Conservation (phyloP, 23 tunicate species). For the Clavelina lepadiformis region DNA sequence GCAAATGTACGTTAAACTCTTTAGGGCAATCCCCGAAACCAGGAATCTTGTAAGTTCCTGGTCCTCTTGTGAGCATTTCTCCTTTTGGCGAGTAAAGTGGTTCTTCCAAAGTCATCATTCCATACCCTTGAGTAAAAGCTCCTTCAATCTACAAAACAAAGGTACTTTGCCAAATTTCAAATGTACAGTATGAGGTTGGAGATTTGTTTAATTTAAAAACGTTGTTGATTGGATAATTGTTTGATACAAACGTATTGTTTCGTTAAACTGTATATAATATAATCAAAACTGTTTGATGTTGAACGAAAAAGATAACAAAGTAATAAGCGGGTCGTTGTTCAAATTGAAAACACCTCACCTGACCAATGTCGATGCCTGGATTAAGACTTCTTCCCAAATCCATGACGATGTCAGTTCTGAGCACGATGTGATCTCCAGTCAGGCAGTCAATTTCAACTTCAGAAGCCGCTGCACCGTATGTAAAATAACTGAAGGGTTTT, state of each 20-base stretch:
- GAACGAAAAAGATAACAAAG: no score
- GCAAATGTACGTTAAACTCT: constrained; percentile 74
- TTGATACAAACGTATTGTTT: no score
- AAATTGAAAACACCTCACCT: no score
- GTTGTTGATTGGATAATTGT: no score
- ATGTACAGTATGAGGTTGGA: not conserved
- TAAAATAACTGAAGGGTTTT: constrained; percentile 36
- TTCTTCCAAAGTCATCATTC: constrained; percentile 81
- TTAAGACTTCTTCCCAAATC: constrained; percentile 86
- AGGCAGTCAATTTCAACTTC: constrained; percentile 89
- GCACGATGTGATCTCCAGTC: constrained; percentile 78
- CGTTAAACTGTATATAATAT: no score
- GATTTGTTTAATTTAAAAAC: not conserved
- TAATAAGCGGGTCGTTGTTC: no score
- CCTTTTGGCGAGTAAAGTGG: constrained; percentile 56
- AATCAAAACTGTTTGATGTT: no score
- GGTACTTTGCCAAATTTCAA: no score
- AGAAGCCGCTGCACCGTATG: constrained; percentile 65
- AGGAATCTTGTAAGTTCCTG: constrained; percentile 93
- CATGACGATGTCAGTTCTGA: constrained; percentile 78
- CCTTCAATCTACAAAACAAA: constrained; percentile 67
- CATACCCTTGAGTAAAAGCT: constrained; percentile 84
- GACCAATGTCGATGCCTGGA: constrained; percentile 90
- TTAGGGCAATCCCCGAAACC: constrained; percentile 81
- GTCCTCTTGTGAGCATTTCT: constrained; percentile 62